Evolutionary conservation across 2,113 vertebrate genomes (phyloP).

Genomic region (Cyrtonyx montezumae): DNA sequence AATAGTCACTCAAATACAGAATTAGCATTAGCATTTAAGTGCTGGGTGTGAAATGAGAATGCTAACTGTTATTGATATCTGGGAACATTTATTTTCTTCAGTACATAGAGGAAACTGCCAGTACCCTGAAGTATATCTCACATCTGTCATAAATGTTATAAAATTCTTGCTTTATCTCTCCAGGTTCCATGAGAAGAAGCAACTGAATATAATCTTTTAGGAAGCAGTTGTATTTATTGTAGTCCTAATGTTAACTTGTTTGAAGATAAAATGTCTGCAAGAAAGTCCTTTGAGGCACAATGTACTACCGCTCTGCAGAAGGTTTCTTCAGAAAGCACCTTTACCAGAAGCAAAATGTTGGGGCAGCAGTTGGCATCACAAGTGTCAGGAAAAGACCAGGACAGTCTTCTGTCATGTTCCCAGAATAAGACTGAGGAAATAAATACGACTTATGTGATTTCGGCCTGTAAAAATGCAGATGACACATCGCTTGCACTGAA

Average conservation of each 20-base stretch:
- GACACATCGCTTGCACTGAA: constrained; percentile 3
- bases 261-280: constrained; percentile 59
- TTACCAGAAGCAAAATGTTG: background rate
- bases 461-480: constrained; percentile 71
- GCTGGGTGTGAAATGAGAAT: background rate
- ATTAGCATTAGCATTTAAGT: background rate
- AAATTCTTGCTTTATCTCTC: background rate
- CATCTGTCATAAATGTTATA: background rate
- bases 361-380: background rate
- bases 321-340: background rate
- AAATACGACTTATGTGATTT: constrained; percentile 86
- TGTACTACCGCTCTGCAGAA: background rate
- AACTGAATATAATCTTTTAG: background rate
- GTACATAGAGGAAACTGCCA: background rate
- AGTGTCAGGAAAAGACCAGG: constrained; percentile 6
- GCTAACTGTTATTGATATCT: background rate
- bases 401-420: background rate
- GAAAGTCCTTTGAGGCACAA: background rate
- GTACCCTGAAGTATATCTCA: rapidly evolving
- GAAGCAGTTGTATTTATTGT: background rate
- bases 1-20: background rate
- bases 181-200: constrained; percentile 25
- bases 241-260: background rate
- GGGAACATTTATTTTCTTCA: background rate
- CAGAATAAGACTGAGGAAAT: constrained; percentile 68